Evolutionary conservation across 1,140 invertebrate genomes (phyloP), one percentile per base, ranked within the genome.

Genomic region (Aphis gossypii): DNA sequence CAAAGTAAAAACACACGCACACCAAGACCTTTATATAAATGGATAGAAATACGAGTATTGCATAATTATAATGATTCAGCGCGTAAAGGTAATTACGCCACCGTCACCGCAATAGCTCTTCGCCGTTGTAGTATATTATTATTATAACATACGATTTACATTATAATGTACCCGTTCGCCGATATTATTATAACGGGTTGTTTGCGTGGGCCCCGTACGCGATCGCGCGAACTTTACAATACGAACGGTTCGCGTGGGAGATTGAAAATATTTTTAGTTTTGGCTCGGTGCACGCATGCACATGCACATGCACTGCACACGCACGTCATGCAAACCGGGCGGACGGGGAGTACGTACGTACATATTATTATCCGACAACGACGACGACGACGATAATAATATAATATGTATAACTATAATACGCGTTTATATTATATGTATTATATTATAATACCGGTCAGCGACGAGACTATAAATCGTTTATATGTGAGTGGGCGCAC

Each of bases 221-320:
- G 23, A 2, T 20, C 25, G 87, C n/a, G 44, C 87, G 6, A 48
- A 87, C 21, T 84, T 25, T 41, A 25, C 38, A 25, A 44, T 84
- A n/a, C 83, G 11, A 9, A 44, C 82, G 38, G 38, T 23, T 41
- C 20, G 82, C 38, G 48, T 56, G 88, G 88, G 48, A 56, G 88
- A 89, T 38, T 54, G 51, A 25, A 89, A 89, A 89, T 89, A 54
- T 89, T 89, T 89, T 89, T 89, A 54, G n/a, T 51, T 54, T 89
- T 54, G 44, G 48, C 46, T 89, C 88, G 88, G 8, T 56, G 88
- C 41, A 48, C 86, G 46, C 86, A 46, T 56, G 30, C 88, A 48
- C 48, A n/a, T 30, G 30, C 86, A 30, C 9, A 84, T 44, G 21
- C 25, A 0, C 23, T 82, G 35, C 82, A 82, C 35, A 41, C 23